These are phyloP conservation scores for Xiphophorus hellerii DNA, from an alignment of 2,113 vertebrate genomes.

Conservation along the genomic window DNA sequence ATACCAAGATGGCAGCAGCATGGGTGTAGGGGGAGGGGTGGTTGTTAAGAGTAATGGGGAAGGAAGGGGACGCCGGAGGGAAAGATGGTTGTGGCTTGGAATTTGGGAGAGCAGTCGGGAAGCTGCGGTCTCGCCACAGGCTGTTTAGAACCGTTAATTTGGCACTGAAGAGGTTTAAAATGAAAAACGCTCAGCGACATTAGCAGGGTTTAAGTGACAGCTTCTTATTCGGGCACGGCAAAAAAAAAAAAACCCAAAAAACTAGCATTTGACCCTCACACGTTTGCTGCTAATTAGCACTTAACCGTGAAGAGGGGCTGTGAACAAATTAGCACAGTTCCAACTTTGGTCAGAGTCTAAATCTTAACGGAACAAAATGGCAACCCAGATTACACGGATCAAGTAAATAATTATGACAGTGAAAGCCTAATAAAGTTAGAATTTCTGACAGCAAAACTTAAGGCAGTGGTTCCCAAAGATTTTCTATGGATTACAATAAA, in stretches of 20 bases:
- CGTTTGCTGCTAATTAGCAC: not conserved
- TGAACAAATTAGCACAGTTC: not conserved
- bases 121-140: not conserved
- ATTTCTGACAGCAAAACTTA: not conserved
- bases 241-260: not conserved
- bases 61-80: constrained; percentile 13
- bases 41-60: constrained; percentile 16
- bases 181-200: not conserved
- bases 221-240: not conserved
- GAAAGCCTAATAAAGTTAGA: too few species aligned
- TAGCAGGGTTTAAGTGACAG: not conserved
- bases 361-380: too few species aligned
- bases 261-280: not conserved
- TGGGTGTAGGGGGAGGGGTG: constrained; percentile 5
- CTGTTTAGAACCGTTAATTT: constrained; percentile 7
- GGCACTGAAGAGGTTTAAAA: not conserved
- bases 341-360: not conserved
- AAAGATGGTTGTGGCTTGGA: constrained; percentile 8
- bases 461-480: not conserved
- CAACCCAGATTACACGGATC: too few species aligned
- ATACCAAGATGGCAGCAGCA: constrained; percentile 29
- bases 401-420: too few species aligned
- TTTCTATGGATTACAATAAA: too few species aligned
- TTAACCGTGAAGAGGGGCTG: not conserved
- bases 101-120: constrained; percentile 21